These are phyloP conservation scores for Rhinoptilus africanus DNA, from an alignment of 2,113 vertebrate genomes.

Conservation along the genomic window DNA sequence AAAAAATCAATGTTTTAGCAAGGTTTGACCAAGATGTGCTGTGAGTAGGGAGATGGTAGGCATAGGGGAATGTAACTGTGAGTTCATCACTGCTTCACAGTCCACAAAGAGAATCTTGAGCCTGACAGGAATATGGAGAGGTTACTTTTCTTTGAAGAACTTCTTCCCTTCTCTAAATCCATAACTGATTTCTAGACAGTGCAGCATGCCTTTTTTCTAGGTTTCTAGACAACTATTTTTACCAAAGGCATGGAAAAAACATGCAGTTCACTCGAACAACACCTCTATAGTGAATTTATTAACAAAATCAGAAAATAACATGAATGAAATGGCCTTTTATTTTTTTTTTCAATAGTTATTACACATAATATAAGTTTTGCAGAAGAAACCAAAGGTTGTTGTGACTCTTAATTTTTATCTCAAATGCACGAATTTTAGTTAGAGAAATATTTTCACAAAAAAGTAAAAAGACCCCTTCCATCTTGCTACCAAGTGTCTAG, in stretches of 20 bases:
- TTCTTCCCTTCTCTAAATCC: background rate
- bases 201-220: background rate
- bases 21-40: background rate
- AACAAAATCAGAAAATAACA: background rate
- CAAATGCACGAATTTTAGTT: background rate
- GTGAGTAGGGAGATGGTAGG: background rate
- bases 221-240: background rate
- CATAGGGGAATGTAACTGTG: background rate
- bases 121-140: background rate
- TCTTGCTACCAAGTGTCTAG: background rate
- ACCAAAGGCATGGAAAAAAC: background rate
- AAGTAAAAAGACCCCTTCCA: background rate
- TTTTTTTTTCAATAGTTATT: background rate
- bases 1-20: background rate
- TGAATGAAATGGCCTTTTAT: background rate
- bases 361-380: background rate
- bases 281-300: background rate
- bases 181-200: background rate
- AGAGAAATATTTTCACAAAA: background rate
- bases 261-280: fast-evolving
- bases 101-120: background rate
- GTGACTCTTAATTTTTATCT: background rate
- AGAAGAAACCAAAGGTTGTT: background rate
- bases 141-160: background rate
- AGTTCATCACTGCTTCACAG: background rate